Conservation (phyloP, 1,140 invertebrate genomes). For the Papilio xuthus region DNA sequence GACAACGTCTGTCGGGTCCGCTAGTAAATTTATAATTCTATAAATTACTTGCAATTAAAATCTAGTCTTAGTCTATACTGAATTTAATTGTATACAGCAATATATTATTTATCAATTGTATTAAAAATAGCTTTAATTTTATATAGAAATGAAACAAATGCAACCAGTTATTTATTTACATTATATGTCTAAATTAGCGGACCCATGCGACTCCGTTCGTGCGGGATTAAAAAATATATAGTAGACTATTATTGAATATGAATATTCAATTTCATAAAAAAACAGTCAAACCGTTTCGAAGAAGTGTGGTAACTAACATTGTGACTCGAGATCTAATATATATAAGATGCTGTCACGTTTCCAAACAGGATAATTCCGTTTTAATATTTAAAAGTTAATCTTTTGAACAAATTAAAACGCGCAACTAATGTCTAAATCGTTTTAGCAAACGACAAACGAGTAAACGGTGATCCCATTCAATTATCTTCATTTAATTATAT, state of each 20-base stretch:
- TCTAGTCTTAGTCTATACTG: not conserved
- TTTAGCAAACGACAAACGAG: not conserved
- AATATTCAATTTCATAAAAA: too few relatives aligned
- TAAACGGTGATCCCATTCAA: constrained; percentile 29
- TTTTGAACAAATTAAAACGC: not conserved
- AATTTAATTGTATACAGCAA: not conserved
- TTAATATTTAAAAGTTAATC: not conserved
- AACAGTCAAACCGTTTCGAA: too few relatives aligned
- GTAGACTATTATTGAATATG: too few relatives aligned
- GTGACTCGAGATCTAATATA: not conserved
- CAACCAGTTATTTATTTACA: too few relatives aligned
- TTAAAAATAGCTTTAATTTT: not conserved
- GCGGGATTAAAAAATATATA: too few relatives aligned
- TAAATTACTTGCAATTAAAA: constrained; percentile 12
- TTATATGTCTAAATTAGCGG: too few relatives aligned
- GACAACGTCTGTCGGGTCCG: too few relatives aligned
- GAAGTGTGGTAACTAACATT: too few relatives aligned
- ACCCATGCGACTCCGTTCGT: too few relatives aligned
- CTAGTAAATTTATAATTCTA: constrained; percentile 1
- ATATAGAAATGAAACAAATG: not conserved
- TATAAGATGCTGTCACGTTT: not conserved
- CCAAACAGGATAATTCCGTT: not conserved
- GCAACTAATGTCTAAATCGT: not conserved
- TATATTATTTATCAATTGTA: not conserved
- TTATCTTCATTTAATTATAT: constrained; percentile 19